These are phyloP conservation scores for Glyphotaelius pellucidus DNA, from an alignment of 2,888 invertebrate species.

Conservation along the genomic window DNA sequence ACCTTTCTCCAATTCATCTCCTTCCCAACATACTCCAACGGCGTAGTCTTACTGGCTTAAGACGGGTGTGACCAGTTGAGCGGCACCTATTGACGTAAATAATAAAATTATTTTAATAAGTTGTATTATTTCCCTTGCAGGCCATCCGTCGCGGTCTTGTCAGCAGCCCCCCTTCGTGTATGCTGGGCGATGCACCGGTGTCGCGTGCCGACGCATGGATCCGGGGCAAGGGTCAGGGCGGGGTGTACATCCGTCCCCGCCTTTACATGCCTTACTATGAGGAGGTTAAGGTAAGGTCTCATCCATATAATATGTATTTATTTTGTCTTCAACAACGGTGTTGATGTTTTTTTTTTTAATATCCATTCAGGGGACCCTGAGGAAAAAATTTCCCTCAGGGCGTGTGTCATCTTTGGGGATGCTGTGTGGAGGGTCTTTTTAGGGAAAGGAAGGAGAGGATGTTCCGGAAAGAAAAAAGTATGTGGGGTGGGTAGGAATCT, in stretches of 20 bases:
- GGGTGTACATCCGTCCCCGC: constrained; percentile 88
- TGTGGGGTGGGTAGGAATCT: no score
- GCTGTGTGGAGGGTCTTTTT: no score
- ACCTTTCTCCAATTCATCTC: no score
- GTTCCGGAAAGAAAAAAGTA: no score
- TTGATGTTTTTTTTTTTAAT: no score
- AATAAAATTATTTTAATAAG: neutral
- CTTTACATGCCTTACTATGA: constrained; percentile 97
- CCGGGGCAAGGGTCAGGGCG: constrained; percentile 83
- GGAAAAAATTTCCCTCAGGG: no score
- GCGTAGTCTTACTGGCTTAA: no score
- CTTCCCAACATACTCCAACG: neutral
- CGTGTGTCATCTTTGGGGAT: no score
- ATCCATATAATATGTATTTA: neutral
- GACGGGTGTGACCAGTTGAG: no score
- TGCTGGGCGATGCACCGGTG: constrained; percentile 82
- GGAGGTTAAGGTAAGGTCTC: constrained; percentile 86
- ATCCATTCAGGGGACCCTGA: no score
- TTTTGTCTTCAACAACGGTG: no score
- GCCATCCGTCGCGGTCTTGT: constrained; percentile 85
- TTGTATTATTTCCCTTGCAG: constrained; percentile 46
- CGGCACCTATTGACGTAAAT: neutral
- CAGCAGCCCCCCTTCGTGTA: constrained; percentile 89
- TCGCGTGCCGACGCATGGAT: constrained; percentile 86
- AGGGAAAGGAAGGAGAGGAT: no score